These are phyloP conservation scores for Musca vetustissima DNA, from an alignment of 1,140 invertebrate genomes.

Conservation along the genomic window DNA sequence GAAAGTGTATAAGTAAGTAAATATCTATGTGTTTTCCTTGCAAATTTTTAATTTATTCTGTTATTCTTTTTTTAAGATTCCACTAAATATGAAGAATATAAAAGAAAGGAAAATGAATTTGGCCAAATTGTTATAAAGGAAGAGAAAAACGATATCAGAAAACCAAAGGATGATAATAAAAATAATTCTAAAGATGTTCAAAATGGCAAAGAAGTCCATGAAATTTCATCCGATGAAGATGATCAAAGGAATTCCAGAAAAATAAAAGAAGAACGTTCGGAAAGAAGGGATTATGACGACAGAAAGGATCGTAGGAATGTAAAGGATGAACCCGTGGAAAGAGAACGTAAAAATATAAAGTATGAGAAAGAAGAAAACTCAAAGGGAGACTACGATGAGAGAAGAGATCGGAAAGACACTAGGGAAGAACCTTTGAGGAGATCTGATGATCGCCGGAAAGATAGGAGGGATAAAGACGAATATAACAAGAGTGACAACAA, in stretches of 20 bases:
- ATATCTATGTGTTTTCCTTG: no score
- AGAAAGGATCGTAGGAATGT: slow-evolving; percentile 7
- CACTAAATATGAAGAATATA: slow-evolving; percentile 69
- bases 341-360: not conserved
- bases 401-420: not conserved
- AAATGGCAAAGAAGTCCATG: not conserved
- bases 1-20: slow-evolving; percentile 78
- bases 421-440: not conserved
- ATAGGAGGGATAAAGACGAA: not conserved
- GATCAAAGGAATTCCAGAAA: not conserved
- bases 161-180: not conserved
- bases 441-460: not conserved
- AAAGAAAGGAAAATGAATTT: slow-evolving; percentile 59
- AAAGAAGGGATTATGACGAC: slow-evolving; percentile 26
- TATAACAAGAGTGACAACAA: not conserved
- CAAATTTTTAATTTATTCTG: slow-evolving; percentile 37
- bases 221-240: not conserved
- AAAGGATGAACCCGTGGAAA: not conserved
- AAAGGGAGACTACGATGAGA: not conserved
- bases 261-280: slow-evolving; percentile 27
- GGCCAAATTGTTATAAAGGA: slow-evolving; percentile 45
- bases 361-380: not conserved
- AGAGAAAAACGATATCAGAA: not conserved
- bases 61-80: slow-evolving; percentile 61
- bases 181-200: slow-evolving; percentile 26